Evolutionary conservation across 2,113 vertebrate species (phyloP).

Genomic region (Chloebia gouldiae): DNA sequence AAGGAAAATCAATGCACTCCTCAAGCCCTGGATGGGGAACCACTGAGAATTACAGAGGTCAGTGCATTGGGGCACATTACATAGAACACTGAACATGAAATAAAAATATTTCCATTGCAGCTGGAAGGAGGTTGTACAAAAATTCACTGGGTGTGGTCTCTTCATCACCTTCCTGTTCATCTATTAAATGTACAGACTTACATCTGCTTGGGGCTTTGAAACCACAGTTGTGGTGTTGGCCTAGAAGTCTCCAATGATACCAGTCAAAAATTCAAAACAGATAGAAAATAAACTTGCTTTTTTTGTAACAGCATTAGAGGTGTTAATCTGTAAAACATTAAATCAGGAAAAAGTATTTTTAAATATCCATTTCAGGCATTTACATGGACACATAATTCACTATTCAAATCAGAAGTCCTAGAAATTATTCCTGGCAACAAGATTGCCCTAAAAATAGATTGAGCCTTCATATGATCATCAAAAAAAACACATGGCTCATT

Average conservation of each 20-base stretch:
- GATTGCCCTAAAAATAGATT: conserved; percentile 46
- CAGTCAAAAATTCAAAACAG: neutral
- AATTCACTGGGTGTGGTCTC: neutral
- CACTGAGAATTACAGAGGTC: conserved; percentile 73
- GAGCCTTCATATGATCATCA: conserved; percentile 17
- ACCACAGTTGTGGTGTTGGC: neutral
- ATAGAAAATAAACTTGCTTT: neutral
- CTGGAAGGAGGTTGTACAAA: neutral
- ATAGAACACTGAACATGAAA: conserved; percentile 38
- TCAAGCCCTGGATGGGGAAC: conserved; percentile 66
- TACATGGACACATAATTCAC: neutral
- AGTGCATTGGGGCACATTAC: conserved; percentile 45
- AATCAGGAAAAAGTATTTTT: conserved; percentile 23
- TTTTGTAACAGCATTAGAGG: neutral
- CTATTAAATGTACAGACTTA: neutral
- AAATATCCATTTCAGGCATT: neutral
- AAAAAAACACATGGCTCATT: conserved; percentile 48
- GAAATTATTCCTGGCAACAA: conserved; percentile 46
- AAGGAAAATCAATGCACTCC: conserved; percentile 79
- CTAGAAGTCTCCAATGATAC: neutral
- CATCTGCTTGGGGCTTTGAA: neutral
- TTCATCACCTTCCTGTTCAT: neutral
- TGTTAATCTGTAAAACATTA: neutral
- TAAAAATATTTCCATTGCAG: conserved; percentile 29
- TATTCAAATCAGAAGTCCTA: neutral